Conservation (phyloP, 2,888 invertebrate genomes). For the Cistogaster globosa region DNA sequence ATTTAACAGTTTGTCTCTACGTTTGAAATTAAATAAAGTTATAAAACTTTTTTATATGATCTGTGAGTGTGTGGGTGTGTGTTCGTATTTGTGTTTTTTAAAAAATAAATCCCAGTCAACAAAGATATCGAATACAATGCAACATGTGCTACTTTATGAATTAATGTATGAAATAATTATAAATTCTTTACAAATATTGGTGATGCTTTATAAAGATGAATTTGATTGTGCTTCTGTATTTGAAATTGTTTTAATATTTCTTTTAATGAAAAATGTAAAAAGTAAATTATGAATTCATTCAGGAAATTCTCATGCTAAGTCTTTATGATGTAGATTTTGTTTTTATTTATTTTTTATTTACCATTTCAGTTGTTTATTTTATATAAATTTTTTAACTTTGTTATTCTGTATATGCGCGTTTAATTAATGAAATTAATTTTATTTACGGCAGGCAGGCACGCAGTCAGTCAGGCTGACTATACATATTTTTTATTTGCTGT, state of each 20-base stretch:
- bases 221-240: not conserved
- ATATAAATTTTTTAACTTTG: not conserved
- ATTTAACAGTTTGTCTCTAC: too few species aligned
- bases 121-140: not conserved
- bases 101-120: constrained; percentile 14
- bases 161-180: not conserved
- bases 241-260: not conserved
- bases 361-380: not conserved
- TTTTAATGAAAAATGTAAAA: constrained; percentile 1
- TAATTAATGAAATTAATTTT: constrained; percentile 42
- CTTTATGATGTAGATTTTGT: constrained; percentile 29
- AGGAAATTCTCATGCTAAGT: constrained; percentile 56
- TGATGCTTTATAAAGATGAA: not conserved
- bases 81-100: not conserved
- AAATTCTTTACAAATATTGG: constrained; percentile 1
- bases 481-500: not conserved
- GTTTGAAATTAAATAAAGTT: not conserved
- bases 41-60: not conserved
- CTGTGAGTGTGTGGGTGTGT: not conserved
- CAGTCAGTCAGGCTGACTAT: constrained; percentile 22
- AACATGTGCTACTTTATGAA: not conserved
- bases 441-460: constrained; percentile 5
- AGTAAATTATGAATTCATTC: constrained; percentile 57
- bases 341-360: not conserved
- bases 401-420: not conserved